Evolutionary conservation across 2,888 invertebrate species (phyloP), one percentile per base, ranked within the genome.

Genomic region (Carcina quercana): DNA sequence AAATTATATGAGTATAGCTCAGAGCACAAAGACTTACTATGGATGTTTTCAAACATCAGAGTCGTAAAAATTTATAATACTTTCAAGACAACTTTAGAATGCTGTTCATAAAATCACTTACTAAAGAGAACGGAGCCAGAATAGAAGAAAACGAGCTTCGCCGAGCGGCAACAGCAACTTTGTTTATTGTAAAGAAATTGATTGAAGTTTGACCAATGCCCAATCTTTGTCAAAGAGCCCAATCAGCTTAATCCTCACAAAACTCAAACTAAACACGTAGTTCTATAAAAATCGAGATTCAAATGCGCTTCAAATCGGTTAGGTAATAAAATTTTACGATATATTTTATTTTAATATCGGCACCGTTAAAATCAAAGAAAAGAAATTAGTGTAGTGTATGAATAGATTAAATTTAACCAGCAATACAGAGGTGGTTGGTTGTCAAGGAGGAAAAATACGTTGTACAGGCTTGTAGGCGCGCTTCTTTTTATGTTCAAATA

Each of bases 51-150:
- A 71, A 78, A 74, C 69, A 71, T 55, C 47, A 42, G 55, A 54
- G 57, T 64, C 65, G 52, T 73, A 75, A 68, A 71, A 71, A 68
- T 76, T 73, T 74, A 75, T 70, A 66, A 64, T 62, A 50, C 59
- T 40, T 11, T 37, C 42, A 49, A 39, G 45, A 59, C 64, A 61
- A 57, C 52, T 43, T 53, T 51, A 47, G 42, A 32, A 29, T 47
- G 35, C 39, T 15, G 32, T 27, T 35, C 20, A 31, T 24, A 22
- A 32, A 35, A 28, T 10, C 11, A 11, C 11, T 24, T 7, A 12
- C 10, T 11, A 12, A 12, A 24, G 11, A 24, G 11, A 5, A 11
- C 12, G n/a, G 12, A 10, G n/a, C n/a, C 10, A 20, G 10, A 20
- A 20, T 20, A n/a, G 10, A 20, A 11, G 24, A 24, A 11, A 24